Base-by-base conservation (phyloP, 2,113 vertebrate genomes). In the Pogonocichla stellata region DNA sequence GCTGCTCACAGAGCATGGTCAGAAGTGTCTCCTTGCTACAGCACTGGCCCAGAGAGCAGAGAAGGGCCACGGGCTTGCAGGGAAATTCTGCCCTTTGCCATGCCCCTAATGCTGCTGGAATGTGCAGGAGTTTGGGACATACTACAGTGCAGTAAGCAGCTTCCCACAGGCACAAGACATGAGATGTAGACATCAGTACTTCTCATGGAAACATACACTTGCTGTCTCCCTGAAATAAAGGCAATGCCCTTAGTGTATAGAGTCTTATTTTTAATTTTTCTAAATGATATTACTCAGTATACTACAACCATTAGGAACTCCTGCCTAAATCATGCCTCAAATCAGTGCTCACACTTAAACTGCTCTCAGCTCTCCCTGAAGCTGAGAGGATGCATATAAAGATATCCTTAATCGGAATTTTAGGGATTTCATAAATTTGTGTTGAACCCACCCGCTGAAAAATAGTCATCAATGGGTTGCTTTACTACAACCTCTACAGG, bases 21-120 rank as follows among this genome's bases (percentile, higher is more conserved):
- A n/a, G 14, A 58, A 79, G 23, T 4, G 25, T 34, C 45, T 9
- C 36, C 71, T 73, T 1, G 0, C 58, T 42, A 48, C 25, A 69
- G 20, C 31, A 20, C 20, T 8, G 14, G 34, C 42, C 33, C 33
- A 25, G 80, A 57, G 20, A 42, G 47, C n/a, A 83, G 33, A 38
- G 62, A 48, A 72, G 9, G 12, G 13, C 47, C 2, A 2, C 0
- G 0, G 28, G 36, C 8, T 50, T 5, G 5, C 19, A 47, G 33
- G 23, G 25, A 25, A 42, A 33, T 25, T 31, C 43, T 60, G 56
- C 36, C 67, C 22, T 81, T 53, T 42, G 38, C 61, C 61, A 36
- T 34, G 72, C 4, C 50, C 48, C 33, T 10, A 9, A 4, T 1
- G 42, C 50, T 75, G 65, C 45, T 65, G 54, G 43, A 81, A 61